A percentile compares a stretch with the other conserved stretches of the same genome.
Evolutionary conservation across 2,888 invertebrate species (phyloP).

Genomic region (Conus canariensis): DNA sequence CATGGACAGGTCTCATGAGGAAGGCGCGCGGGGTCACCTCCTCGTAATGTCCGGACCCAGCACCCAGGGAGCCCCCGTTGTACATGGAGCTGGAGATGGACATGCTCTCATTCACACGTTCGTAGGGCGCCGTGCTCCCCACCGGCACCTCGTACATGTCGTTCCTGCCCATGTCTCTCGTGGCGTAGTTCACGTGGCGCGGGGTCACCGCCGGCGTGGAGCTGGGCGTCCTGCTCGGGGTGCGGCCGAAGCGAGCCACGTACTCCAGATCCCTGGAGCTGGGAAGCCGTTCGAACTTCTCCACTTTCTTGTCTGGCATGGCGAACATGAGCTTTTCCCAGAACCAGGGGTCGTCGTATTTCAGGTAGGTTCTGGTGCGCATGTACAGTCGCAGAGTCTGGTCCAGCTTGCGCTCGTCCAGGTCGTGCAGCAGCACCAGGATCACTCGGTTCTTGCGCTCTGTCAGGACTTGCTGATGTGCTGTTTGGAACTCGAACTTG

Average conservation of each 20-base stretch:
- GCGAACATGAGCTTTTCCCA: slow-evolving; percentile 95
- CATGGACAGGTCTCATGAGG: slow-evolving; percentile 39
- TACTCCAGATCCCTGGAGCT: slow-evolving; percentile 42
- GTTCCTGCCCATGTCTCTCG: slow-evolving; percentile 15
- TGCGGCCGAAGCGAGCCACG: slow-evolving; percentile 38
- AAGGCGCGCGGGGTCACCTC: slow-evolving; percentile 51
- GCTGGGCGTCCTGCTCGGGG: neutral
- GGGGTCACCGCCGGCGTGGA: slow-evolving; percentile 16
- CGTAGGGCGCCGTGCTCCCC: slow-evolving; percentile 39
- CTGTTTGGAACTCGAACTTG: slow-evolving; percentile 92
- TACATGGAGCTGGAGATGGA: slow-evolving; percentile 48
- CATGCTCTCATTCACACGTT: slow-evolving; percentile 39
- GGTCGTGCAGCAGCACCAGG: slow-evolving; percentile 89
- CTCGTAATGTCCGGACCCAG: slow-evolving; percentile 53
- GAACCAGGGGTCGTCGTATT: slow-evolving; percentile 94
- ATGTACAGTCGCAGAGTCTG: slow-evolving; percentile 91
- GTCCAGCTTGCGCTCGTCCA: slow-evolving; percentile 90
- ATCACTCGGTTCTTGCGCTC: slow-evolving; percentile 89
- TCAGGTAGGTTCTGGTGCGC: slow-evolving; percentile 90
- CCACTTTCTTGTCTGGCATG: slow-evolving; percentile 81
- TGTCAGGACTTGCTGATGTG: slow-evolving; percentile 88
- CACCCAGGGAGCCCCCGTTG: slow-evolving; percentile 46
- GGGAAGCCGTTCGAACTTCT: slow-evolving; percentile 41
- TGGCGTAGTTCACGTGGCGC: slow-evolving; percentile 14
- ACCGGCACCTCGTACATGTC: slow-evolving; percentile 55